A percentile compares a stretch with the other conserved stretches of the same genome.
These are phyloP conservation scores for Lucilia cuprina DNA, from an alignment of 1,140 invertebrate genomes.

Conservation along the genomic window DNA sequence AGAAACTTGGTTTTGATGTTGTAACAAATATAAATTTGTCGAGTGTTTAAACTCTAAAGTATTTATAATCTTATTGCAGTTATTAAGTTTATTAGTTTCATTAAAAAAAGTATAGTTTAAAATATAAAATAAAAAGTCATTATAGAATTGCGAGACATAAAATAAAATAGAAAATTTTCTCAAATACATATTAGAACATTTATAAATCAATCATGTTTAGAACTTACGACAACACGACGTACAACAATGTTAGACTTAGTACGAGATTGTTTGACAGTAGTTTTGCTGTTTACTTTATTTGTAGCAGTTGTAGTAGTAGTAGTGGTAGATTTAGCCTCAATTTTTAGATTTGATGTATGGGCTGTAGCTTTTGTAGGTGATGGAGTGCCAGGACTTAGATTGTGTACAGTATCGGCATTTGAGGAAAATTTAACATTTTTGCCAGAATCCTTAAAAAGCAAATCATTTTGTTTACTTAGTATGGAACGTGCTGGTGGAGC, in stretches of 20 bases:
- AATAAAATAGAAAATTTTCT: background rate
- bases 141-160: no score
- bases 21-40: no score
- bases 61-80: no score
- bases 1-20: no score
- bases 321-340: background rate
- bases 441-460: conserved; percentile 42
- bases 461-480: conserved; percentile 44
- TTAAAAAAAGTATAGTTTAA: no score
- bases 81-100: no score
- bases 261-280: conserved; percentile 30
- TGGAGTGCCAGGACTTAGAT: conserved; percentile 40
- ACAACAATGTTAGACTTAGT: conserved; percentile 46
- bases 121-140: no score
- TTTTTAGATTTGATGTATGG: background rate
- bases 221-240: conserved; percentile 48
- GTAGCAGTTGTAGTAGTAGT: background rate
- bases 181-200: background rate
- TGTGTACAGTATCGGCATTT: conserved; percentile 45
- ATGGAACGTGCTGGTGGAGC: conserved; percentile 47
- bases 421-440: conserved; percentile 50
- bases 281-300: background rate
- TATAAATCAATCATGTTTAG: conserved; percentile 23
- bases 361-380: background rate
- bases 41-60: no score